Conservation (phyloP, 2,113 vertebrate genomes). For the Thalassarche chlororhynchos region DNA sequence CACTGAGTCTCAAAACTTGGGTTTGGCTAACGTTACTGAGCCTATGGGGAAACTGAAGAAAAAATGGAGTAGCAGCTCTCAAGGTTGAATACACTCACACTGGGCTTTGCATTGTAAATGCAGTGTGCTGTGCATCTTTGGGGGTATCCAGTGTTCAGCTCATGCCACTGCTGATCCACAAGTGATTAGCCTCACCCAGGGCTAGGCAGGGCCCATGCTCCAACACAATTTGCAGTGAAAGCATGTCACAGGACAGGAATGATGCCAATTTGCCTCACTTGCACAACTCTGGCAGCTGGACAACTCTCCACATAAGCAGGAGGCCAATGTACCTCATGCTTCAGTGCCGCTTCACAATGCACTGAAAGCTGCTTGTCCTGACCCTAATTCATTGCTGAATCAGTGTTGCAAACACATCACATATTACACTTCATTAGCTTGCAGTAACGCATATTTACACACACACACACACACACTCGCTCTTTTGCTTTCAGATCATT, state of each 20-base stretch:
- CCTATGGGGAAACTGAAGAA: background rate
- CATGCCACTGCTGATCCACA: background rate
- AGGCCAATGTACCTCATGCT: background rate
- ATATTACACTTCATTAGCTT: background rate
- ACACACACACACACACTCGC: background rate
- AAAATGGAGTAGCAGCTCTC: background rate
- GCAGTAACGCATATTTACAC: background rate
- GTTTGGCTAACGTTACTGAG: background rate
- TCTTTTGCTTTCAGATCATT: background rate
- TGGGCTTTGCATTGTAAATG: background rate
- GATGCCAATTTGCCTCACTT: background rate
- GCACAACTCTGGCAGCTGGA: background rate
- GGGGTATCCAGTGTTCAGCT: background rate
- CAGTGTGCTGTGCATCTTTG: rapidly evolving
- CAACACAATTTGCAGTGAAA: background rate
- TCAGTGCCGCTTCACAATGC: background rate
- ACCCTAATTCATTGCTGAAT: background rate
- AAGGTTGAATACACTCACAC: too few species aligned
- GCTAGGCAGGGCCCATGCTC: background rate
- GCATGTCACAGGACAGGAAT: background rate
- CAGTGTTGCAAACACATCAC: background rate
- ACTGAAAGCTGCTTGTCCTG: background rate
- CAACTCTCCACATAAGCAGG: background rate
- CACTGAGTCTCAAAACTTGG: background rate
- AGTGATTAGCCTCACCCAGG: background rate